Evolutionary conservation across 1,140 invertebrate species (phyloP).

Genomic region (silkworm (Bombyx mori)): ASM3026992v2 NC_085111.1:13172001-13172500

Average conservation of each 20-base stretch:
- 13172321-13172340: too few species aligned
- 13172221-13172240: neutral
- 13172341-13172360: too few species aligned
- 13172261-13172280: too few species aligned
- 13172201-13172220: neutral
- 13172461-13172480: conserved; percentile 44
- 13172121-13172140: conserved; percentile 60
- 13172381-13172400: conserved; percentile 46
- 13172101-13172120: conserved; percentile 47
- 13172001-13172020: too few species aligned
- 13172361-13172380: too few species aligned
- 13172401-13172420: conserved; percentile 38
- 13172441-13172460: conserved; percentile 33
- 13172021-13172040: too few species aligned
- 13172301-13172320: too few species aligned
- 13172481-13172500: conserved; percentile 41
- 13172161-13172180: conserved; percentile 20
- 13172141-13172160: conserved; percentile 47
- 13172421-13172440: conserved; percentile 31
- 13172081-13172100: conserved; percentile 56
- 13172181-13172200: conserved; percentile 41
- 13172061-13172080: conserved; percentile 49
- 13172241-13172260: too few species aligned
- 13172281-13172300: too few species aligned
- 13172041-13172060: conserved; percentile 31